Conservation (phyloP, 2,797 vertebrate genomes). For the Lutjanus argentimaculatus region DNA sequence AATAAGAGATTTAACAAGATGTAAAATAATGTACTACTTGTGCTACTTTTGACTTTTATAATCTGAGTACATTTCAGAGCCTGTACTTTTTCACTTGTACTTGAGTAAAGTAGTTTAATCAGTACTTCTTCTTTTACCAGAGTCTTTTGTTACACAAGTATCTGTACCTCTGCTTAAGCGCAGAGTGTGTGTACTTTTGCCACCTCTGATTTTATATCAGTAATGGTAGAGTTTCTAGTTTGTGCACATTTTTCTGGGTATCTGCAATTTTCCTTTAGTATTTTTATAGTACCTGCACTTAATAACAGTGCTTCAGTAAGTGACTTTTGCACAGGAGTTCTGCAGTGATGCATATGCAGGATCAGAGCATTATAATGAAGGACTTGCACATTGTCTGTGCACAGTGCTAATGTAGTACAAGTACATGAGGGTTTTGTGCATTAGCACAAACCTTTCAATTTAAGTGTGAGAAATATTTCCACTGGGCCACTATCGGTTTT, state of each 20-base stretch:
- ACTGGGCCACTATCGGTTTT: constrained; percentile 41
- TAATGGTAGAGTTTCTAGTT: not conserved
- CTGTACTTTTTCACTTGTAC: too few species aligned
- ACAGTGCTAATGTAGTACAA: constrained; percentile 6
- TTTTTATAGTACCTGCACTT: not conserved
- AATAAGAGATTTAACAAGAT: too few species aligned
- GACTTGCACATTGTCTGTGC: not conserved
- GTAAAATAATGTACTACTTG: too few species aligned
- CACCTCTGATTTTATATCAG: not conserved
- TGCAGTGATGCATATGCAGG: not conserved
- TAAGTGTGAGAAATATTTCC: constrained; percentile 35
- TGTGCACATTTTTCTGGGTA: not conserved
- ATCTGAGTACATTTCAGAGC: too few species aligned
- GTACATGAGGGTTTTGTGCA: constrained; percentile 6
- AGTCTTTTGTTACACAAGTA: too few species aligned
- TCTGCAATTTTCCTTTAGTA: not conserved
- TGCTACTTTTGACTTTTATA: too few species aligned
- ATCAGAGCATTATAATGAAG: not conserved
- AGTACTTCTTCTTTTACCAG: too few species aligned
- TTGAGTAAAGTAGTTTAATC: too few species aligned
- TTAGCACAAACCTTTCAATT: constrained; percentile 30
- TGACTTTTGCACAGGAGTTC: not conserved
- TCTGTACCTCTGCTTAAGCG: too few species aligned
- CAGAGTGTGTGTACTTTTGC: not conserved
- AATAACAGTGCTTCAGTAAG: not conserved